These are phyloP conservation scores for Ectropis crepuscularia DNA, from an alignment of 2,888 invertebrate species.

Conservation along the genomic window DNA sequence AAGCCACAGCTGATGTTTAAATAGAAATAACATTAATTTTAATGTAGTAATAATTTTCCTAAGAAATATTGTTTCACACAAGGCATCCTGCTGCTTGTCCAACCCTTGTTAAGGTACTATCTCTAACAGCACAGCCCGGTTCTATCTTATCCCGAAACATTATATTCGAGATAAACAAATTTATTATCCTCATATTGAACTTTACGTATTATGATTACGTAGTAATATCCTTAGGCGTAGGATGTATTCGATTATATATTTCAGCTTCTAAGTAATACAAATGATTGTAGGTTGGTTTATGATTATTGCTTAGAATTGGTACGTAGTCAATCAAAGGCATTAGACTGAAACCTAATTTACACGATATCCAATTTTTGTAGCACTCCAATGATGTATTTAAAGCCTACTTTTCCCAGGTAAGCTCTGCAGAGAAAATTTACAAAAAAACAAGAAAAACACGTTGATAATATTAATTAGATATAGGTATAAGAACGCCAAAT, in stretches of 20 bases:
- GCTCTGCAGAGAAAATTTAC: no score
- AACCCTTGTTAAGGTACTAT: constrained; percentile 43
- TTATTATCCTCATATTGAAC: constrained; percentile 48
- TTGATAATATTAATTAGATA: no score
- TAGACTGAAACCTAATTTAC: no score
- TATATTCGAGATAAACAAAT: constrained; percentile 57
- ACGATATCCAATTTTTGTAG: no score
- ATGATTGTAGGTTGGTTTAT: neutral
- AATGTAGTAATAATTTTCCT: constrained; percentile 20
- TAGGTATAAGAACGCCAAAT: no score
- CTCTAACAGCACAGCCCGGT: constrained; percentile 49
- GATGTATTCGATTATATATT: constrained; percentile 15
- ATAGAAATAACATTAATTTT: constrained; percentile 24
- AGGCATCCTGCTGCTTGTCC: constrained; percentile 41
- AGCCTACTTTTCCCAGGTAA: no score
- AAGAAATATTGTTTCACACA: constrained; percentile 27
- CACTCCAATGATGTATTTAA: no score
- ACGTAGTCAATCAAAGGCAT: no score
- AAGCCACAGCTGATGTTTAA: constrained; percentile 24
- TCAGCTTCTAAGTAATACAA: constrained; percentile 13
- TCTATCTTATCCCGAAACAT: constrained; percentile 56
- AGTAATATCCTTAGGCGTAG: constrained; percentile 27
- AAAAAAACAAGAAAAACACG: no score
- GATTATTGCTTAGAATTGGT: no score
- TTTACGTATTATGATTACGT: constrained; percentile 39